Base-by-base conservation (phyloP, 2,888 invertebrate species). In the Linnaemya vulpina region DNA sequence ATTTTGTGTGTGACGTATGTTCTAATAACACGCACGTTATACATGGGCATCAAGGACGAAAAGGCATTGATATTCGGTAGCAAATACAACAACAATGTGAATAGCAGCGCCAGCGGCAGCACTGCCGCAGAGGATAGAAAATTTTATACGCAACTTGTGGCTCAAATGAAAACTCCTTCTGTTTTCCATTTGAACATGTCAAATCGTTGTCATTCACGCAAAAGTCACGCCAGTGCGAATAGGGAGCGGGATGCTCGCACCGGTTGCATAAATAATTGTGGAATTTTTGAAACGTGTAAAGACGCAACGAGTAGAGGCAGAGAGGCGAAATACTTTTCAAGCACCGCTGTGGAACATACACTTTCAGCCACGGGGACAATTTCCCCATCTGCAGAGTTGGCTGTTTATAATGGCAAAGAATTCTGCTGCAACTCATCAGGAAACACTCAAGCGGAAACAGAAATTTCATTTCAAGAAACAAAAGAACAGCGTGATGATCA, bases 1-100 rank as follows among this genome's bases (percentile, higher is more conserved):
- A 93, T 95, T 60, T 94, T 96, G 91, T 93, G 93, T 22, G 93
- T 94, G 22, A 94, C 95, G n/a, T 95, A 95, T 88, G 94, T 94
- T 17, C 91, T 94, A 51, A 95, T 95, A 76, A 92, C 91, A 9
- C 89, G 90, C 49, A 92, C 92, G 1, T 87, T 92, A 1, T 92
- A 92, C 79, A 88, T 90, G 87, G 91, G 91, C 75, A 92, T 92
- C 87, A 88, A 89, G 30, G 90, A 89, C 71, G 93, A 93, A 87
- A 88, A 89, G 58, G 86, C 86, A 15, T 88, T 90, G 88, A 87
- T 88, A 62, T 88, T 84, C 60, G 87, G 87, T 51, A 84, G 82
- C 55, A 84, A 81, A 38, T 83, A 86, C 15, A 84, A 86, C 15
- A 84, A 83, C 11, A 68, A 78, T 73, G 30, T 76, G 25, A 58